Base-by-base conservation (phyloP, 2,797 vertebrate genomes). In the Capromys pilorides region DNA sequence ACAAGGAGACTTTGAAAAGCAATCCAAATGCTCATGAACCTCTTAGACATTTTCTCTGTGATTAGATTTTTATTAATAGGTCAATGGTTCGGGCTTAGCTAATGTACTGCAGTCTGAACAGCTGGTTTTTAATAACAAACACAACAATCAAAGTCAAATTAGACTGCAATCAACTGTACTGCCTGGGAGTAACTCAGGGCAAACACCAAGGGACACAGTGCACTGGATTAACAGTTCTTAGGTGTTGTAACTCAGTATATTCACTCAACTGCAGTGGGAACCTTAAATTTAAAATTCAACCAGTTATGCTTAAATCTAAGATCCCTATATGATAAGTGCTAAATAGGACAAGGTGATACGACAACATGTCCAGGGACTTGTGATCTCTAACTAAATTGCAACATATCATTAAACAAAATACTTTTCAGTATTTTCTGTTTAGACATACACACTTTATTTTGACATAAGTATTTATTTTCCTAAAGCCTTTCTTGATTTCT, bases 51-150 rank as follows among this genome's bases (percentile, higher is more conserved):
- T 94, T 90, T 87, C 39, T 1, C 57, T 49, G 41, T 45, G 22
- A 67, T 86, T 66, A 79, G 31, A 51, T 88, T 94, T 93, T 95
- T 82, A 94, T 84, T 77, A 57, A 84, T n/a, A 64, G 59, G 87
- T 61, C 49, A 83, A 33, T 51, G 86, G 79, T 92, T 96, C 79
- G 93, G 13, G 54, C 41, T 92, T 82, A 86, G 33, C 67, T 90
- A 94, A 95, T 88, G 86, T 73, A 66, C 66, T 94, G 0, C 81
- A 61, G 73, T 88, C 61, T 92, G 33, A 93, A 82, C 39, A 88
- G 57, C 51, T 61, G 86, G 10, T 18, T 94, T 88, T 82, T 78
- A 84, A 91, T 83, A 71, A 66, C n/a, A 62, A 89, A 86, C 7
- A 39, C 66, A n/a, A 61, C 26, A 28, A 89, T 87, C 57, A 69